Evolutionary conservation across 1,140 invertebrate genomes (phyloP).

Genomic region (Chrysoperla carnea): DNA sequence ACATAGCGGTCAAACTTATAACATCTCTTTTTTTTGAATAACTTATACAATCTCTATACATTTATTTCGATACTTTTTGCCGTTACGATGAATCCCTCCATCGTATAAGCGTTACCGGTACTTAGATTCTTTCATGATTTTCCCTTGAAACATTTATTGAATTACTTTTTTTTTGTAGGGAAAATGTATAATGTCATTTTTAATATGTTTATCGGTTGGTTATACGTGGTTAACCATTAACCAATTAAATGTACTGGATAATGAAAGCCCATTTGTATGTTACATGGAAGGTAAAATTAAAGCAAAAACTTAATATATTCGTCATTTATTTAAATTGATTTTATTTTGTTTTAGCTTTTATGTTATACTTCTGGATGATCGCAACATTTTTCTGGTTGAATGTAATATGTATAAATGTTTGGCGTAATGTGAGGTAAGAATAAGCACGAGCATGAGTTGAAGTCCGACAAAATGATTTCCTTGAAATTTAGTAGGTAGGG

Average conservation of each 20-base stretch:
- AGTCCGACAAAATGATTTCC: too few species aligned
- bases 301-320: not conserved
- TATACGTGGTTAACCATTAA: slow-evolving; percentile 32
- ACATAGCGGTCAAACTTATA: too few species aligned
- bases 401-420: slow-evolving; percentile 42
- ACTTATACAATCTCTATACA: too few species aligned
- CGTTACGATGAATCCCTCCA: too few species aligned
- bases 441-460: too few species aligned
- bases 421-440: slow-evolving; percentile 37
- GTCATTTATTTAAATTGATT: not conserved
- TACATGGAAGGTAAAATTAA: slow-evolving; percentile 25
- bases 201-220: slow-evolving; percentile 32
- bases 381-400: slow-evolving; percentile 49
- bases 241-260: slow-evolving; percentile 20
- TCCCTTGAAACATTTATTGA: too few species aligned
- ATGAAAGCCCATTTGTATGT: slow-evolving; percentile 18
- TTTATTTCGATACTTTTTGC: too few species aligned
- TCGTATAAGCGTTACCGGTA: too few species aligned
- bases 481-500: too few species aligned
- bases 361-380: slow-evolving; percentile 40
- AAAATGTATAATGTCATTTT: slow-evolving; percentile 31
- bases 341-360: slow-evolving; percentile 28
- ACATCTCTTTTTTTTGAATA: too few species aligned
- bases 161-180: slow-evolving; percentile 28
- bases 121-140: too few species aligned